These are phyloP conservation scores for Trinectes maculatus DNA, from an alignment of 2,113 vertebrate species.

Conservation along the genomic window DNA sequence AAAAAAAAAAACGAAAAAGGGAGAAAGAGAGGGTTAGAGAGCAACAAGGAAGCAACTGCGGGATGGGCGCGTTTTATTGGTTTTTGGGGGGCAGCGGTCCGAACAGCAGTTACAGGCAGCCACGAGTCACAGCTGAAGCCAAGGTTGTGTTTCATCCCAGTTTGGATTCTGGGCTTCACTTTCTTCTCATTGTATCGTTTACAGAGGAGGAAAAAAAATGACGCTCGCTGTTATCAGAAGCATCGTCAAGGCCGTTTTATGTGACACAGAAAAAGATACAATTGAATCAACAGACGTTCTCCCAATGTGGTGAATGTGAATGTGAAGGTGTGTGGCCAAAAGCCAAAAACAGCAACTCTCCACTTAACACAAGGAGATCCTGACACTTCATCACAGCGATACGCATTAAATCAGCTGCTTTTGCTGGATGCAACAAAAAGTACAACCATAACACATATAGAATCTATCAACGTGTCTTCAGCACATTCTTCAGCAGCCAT, in stretches of 20 bases:
- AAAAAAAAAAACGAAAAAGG: slow-evolving; percentile 42
- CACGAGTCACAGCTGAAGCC: slow-evolving; percentile 68
- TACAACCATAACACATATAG: too few species aligned
- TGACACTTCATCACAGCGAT: not conserved
- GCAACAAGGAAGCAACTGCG: slow-evolving; percentile 73
- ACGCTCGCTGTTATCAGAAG: not conserved
- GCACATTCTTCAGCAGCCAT: not conserved
- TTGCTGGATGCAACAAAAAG: not conserved
- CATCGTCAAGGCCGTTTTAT: not conserved
- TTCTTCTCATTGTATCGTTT: slow-evolving; percentile 22
- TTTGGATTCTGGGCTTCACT: slow-evolving; percentile 28
- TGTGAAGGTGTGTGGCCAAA: slow-evolving; percentile 11
- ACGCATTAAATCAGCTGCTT: not conserved
- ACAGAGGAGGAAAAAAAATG: slow-evolving; percentile 30
- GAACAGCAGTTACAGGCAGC: slow-evolving; percentile 60
- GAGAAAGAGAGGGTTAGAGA: slow-evolving; percentile 33
- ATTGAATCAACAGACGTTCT: not conserved
- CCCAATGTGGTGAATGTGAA: not conserved
- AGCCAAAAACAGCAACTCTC: too few species aligned
- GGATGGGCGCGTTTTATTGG: slow-evolving; percentile 67
- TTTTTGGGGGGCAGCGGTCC: slow-evolving; percentile 52
- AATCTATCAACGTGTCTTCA: too few species aligned
- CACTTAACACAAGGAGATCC: too few species aligned
- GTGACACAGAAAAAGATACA: not conserved
- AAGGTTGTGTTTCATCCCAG: slow-evolving; percentile 59